phyloP scores from a whole-genome alignment of 2,113 vertebrate species.

The Harpagus bidentatus region DNA sequence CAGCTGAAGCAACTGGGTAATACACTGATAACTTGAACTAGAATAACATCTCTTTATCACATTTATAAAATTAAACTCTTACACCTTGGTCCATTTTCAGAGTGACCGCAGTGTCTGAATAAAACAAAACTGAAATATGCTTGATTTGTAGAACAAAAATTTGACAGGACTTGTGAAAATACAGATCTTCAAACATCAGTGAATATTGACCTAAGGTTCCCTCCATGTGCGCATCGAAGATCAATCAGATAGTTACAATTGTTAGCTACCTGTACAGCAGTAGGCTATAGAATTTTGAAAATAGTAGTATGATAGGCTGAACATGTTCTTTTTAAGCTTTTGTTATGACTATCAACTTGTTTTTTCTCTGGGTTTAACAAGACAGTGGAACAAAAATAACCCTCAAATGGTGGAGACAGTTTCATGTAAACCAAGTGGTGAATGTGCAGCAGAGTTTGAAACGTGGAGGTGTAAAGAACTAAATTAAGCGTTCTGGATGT shows the following conservation, averaged over 20 bases:
- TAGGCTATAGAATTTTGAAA: not conserved
- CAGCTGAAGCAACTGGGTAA: not conserved
- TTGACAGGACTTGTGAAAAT: not conserved
- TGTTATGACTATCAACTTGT: rapidly evolving
- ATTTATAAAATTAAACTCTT: not conserved
- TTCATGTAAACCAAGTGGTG: not conserved
- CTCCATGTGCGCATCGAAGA: not conserved
- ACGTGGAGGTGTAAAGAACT: not conserved
- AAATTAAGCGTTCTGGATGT: not conserved
- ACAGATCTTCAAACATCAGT: not conserved
- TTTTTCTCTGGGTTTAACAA: not conserved
- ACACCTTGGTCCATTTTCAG: not conserved
- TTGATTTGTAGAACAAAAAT: not conserved
- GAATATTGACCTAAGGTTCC: not conserved
- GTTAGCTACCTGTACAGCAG: not conserved
- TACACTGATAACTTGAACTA: not conserved
- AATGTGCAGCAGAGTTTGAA: not conserved
- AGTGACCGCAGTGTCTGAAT: not conserved
- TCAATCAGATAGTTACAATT: not conserved
- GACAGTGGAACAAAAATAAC: not conserved
- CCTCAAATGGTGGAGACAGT: not conserved
- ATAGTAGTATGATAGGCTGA: not conserved
- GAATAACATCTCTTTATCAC: not conserved
- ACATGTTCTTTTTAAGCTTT: not conserved
- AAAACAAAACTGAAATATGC: not conserved